phyloP scores from a whole-genome alignment of 1,140 invertebrate species.

The Chironomus striatipennis region DNA sequence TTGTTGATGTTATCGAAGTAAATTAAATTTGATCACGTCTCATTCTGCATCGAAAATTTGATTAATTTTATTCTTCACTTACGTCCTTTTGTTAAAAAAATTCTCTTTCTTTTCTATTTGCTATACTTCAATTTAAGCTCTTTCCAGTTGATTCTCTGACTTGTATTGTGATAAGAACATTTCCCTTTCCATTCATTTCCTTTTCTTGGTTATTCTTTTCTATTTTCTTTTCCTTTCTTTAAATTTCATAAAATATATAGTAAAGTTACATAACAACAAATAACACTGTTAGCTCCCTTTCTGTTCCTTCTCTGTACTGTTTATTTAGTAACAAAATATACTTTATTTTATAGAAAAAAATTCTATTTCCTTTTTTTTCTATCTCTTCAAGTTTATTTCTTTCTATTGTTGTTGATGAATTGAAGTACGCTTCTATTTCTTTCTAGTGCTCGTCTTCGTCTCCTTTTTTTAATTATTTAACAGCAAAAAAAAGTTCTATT shows the following conservation, averaged over 20 bases:
- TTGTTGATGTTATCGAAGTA: not conserved
- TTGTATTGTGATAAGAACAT: not conserved
- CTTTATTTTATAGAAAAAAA: conserved; percentile 3
- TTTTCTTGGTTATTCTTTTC: no score
- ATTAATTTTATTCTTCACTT: not conserved
- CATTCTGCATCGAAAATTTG: not conserved
- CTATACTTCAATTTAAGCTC: no score
- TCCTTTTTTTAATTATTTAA: not conserved
- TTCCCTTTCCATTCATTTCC: not conserved
- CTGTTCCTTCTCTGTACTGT: not conserved
- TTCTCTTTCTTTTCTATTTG: not conserved
- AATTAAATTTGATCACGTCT: conserved; percentile 22
- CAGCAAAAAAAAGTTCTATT: not conserved
- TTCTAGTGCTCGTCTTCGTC: no score
- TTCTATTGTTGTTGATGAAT: not conserved
- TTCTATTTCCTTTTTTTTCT: not conserved
- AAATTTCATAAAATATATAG: not conserved
- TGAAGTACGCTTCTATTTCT: not conserved
- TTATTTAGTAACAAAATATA: conserved; percentile 15
- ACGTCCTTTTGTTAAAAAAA: no score
- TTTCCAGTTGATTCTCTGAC: not conserved
- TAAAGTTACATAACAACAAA: not conserved
- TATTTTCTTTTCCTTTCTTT: not conserved
- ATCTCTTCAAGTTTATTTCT: not conserved
- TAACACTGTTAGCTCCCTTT: not conserved